Evolutionary conservation across 2,797 vertebrate species (phyloP).

Genomic region (Dryobates pubescens): DNA sequence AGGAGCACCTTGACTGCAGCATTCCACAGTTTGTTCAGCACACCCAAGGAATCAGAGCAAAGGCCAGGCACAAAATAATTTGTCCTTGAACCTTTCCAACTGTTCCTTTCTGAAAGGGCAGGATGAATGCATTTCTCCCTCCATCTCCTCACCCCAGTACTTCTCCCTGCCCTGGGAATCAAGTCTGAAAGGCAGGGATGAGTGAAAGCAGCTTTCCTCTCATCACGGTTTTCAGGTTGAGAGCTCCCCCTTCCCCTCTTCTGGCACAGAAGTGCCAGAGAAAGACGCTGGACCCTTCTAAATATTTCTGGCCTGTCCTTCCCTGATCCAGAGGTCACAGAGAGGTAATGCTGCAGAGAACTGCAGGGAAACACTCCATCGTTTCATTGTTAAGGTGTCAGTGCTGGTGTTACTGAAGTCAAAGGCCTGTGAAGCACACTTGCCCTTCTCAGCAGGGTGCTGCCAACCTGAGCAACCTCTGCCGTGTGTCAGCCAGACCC

Average conservation of each 20-base stretch:
- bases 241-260: not conserved
- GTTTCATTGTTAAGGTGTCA: not conserved
- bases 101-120: not conserved
- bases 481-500: fast-evolving
- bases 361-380: fast-evolving
- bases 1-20: not conserved
- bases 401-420: not conserved
- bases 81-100: not conserved
- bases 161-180: not conserved
- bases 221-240: fast-evolving
- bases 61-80: not conserved
- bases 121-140: not conserved
- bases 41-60: not conserved
- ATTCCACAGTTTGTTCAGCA: not conserved
- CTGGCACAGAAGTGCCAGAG: not conserved
- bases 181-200: not conserved
- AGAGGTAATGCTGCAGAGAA: not conserved
- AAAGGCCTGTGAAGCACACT: fast-evolving
- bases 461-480: not conserved
- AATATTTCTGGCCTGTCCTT: not conserved
- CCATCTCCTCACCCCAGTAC: not conserved
- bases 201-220: not conserved
- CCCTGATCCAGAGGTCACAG: not conserved
- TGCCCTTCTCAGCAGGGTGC: fast-evolving
- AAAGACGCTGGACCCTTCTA: fast-evolving